Percentiles rank a stretch among this genome's conserved stretches.
phyloP scores from a whole-genome alignment of 1,140 invertebrate species.

The Melipona quadrifasciata region DNA sequence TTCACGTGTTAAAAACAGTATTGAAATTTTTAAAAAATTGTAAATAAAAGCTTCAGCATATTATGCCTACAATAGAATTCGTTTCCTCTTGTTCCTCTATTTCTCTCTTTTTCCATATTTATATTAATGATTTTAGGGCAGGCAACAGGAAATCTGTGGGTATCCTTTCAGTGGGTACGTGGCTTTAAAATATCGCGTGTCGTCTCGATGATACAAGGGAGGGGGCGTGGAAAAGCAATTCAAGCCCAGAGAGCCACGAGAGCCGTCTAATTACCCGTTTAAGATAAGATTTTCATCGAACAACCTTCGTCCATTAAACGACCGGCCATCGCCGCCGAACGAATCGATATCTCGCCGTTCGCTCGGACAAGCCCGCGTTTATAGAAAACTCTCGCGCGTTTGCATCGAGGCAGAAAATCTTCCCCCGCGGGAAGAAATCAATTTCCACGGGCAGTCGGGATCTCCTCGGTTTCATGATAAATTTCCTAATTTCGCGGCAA shows the following conservation, averaged over 20 bases:
- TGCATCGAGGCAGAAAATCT: too few species aligned
- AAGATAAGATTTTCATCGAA: conserved; percentile 70
- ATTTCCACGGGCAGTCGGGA: background rate
- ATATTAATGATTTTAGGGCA: too few species aligned
- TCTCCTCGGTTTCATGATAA: background rate
- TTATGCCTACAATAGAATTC: too few species aligned
- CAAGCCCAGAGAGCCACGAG: conserved; percentile 43
- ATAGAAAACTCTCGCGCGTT: background rate
- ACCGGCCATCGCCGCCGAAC: conserved; percentile 8
- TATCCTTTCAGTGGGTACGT: background rate
- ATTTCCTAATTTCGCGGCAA: conserved; percentile 8
- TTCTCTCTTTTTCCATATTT: too few species aligned
- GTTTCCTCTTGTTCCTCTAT: too few species aligned
- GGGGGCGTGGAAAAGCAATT: conserved; percentile 56
- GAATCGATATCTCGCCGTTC: conserved; percentile 12
- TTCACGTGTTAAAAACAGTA: too few species aligned
- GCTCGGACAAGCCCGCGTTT: background rate
- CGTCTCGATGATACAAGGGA: conserved; percentile 57
- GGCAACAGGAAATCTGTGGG: background rate
- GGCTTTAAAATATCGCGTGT: conserved; percentile 52
- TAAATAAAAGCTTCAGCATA: too few species aligned
- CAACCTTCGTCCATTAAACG: conserved; percentile 35
- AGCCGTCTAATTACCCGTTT: conserved; percentile 66
- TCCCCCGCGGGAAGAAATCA: background rate
- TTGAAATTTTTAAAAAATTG: too few species aligned